phyloP scores from a whole-genome alignment of 2,797 vertebrate genomes.

The Chelonia mydas region DNA sequence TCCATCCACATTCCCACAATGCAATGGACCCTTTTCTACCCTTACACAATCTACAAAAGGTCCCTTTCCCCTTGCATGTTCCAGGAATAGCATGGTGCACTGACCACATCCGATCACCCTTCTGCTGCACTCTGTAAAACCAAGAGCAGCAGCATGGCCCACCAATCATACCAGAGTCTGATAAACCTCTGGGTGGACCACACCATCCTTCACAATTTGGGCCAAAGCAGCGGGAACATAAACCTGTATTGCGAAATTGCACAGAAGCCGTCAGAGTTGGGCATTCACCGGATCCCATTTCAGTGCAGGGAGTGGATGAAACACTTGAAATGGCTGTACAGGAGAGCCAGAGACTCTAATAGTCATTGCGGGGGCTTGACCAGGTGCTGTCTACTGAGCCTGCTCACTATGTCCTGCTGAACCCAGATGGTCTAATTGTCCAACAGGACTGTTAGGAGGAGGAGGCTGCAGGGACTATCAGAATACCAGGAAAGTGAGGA shows the following conservation, averaged over 20 bases:
- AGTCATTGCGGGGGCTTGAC: too few species aligned
- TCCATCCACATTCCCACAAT: background rate
- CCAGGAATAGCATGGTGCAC: background rate
- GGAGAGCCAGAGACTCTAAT: background rate
- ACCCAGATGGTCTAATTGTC: too few species aligned
- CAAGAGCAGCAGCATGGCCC: background rate
- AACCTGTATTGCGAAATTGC: background rate
- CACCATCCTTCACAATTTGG: background rate
- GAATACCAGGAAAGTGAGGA: too few species aligned
- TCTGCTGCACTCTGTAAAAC: background rate
- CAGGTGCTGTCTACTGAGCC: too few species aligned
- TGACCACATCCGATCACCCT: background rate
- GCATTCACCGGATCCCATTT: background rate
- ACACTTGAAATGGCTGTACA: background rate
- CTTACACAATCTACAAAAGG: background rate
- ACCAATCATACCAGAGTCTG: background rate
- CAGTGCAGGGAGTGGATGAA: background rate
- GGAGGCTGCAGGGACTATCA: too few species aligned
- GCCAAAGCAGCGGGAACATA: background rate
- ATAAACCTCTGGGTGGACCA: background rate
- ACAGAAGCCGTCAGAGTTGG: background rate
- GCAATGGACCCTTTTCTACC: background rate
- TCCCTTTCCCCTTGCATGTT: background rate
- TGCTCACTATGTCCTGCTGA: too few species aligned
- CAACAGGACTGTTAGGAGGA: too few species aligned